Evolutionary conservation across 1,140 invertebrate species (phyloP), one percentile per base, ranked within the genome.

Genomic region (Rhopalosiphum maidis): DNA sequence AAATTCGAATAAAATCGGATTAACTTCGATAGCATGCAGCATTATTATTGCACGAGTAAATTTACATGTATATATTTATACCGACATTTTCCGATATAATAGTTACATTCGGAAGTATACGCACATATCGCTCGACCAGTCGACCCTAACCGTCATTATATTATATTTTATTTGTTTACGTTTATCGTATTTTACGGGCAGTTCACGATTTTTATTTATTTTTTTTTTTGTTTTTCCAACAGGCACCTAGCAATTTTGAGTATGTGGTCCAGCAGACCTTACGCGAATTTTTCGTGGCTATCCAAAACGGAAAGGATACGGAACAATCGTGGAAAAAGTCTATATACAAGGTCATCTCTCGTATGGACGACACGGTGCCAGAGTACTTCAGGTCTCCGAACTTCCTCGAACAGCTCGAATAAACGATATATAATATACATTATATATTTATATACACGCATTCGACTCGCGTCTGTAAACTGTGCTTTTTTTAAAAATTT

Each of bases 281-380:
- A 93, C 97, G 98, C 94, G 99, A 99, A 96, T 99, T 99, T 96
- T 99, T 99, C 97, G 98, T 98, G 95, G 98, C 99, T 94, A 98
- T 99, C 94, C 97, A 98, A 95, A 97, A 97, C 94, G 98, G 98
- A 94, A 99, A 99, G 96, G 99, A 99, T 96, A 96, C 97, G 46
- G 99, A 99, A 95, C 99, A 99, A 95, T 99, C 99, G 94, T 99
- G 99, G 99, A 99, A 99, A 96, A 99, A 99, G 95, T 97, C 98
- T 94, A 99, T 99, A 96, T 99, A 99, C 97, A 99, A 99, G 96
- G 97, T 99, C 94, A 99, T 99, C 95, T 99, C 99, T 94, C 97
- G 99, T 95, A 96, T 99, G 96, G 99, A 99, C 96, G 99, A 99
- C 95, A 97, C 97, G 82, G 98, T 99, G 94, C 99, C 99, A 93